These are phyloP conservation scores for Parambassis ranga DNA, from an alignment of 2,797 vertebrate genomes.

Conservation along the genomic window DNA sequence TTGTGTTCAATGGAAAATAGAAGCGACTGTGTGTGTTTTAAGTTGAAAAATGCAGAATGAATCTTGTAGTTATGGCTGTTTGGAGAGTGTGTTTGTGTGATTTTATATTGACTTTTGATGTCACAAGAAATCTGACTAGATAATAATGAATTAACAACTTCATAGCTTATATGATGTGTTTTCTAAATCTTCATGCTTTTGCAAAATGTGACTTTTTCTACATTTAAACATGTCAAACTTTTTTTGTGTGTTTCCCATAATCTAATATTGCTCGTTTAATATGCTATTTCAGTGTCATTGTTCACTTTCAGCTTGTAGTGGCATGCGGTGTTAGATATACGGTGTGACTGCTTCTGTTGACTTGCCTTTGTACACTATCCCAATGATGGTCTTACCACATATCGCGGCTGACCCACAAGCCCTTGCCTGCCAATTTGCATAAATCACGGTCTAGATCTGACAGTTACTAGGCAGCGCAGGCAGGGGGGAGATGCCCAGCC, in stretches of 20 bases:
- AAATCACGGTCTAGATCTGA: slow-evolving; percentile 79
- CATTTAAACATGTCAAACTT: no score
- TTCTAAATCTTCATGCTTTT: no score
- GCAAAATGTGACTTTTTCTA: no score
- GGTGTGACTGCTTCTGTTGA: slow-evolving; percentile 22
- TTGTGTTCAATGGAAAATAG: not conserved
- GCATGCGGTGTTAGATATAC: not conserved
- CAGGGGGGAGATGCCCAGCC: slow-evolving; percentile 65
- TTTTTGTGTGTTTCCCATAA: no score
- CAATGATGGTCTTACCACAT: slow-evolving; percentile 68
- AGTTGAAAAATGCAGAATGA: slow-evolving; percentile 18
- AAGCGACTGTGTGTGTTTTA: slow-evolving; percentile 16
- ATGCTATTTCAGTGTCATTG: not conserved
- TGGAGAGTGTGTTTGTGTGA: not conserved
- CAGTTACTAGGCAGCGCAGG: slow-evolving; percentile 79
- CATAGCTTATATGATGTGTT: not conserved
- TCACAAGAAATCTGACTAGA: not conserved
- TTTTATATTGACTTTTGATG: not conserved
- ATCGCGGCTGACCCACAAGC: slow-evolving; percentile 76
- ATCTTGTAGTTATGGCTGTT: slow-evolving; percentile 1
- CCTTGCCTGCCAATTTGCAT: slow-evolving; percentile 80
- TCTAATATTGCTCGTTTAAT: not conserved
- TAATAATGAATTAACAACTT: not conserved
- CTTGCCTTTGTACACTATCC: slow-evolving; percentile 44
- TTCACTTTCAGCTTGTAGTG: not conserved